Evolutionary conservation across 2,113 vertebrate genomes (phyloP).

Genomic region (Halcyon senegalensis): DNA sequence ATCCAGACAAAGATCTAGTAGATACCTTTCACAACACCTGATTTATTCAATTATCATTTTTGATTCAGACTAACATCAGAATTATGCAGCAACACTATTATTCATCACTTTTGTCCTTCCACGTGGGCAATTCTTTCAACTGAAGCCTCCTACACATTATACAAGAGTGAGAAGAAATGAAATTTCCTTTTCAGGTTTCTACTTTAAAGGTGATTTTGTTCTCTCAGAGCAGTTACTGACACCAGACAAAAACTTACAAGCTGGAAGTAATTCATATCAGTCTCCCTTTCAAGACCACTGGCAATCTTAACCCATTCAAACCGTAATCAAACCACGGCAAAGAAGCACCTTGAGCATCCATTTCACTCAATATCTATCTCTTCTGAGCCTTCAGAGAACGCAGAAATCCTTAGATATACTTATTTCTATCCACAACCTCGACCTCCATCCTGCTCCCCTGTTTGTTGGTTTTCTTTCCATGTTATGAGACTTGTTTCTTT

Average conservation of each 20-base stretch:
- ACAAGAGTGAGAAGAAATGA: not conserved
- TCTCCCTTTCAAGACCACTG: not conserved
- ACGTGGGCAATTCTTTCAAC: not conserved
- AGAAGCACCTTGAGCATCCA: not conserved
- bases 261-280: not conserved
- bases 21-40: not conserved
- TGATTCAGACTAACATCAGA: not conserved
- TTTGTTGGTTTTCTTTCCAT: not conserved
- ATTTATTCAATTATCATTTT: not conserved
- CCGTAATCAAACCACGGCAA: not conserved
- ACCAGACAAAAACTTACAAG: not conserved
- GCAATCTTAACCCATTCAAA: not conserved
- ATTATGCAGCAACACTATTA: not conserved
- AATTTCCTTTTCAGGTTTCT: not conserved
- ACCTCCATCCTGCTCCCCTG: not conserved
- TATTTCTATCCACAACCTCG: not conserved
- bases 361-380: not conserved
- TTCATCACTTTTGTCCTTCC: not conserved
- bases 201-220: not conserved
- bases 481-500: not conserved
- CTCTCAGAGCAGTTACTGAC: not conserved
- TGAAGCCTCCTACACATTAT: not conserved
- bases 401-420: not conserved
- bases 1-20: not conserved
- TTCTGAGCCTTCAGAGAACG: not conserved